These are phyloP conservation scores for Dinoponera quadriceps DNA, from an alignment of 1,140 invertebrate species.

Conservation along the genomic window DNA sequence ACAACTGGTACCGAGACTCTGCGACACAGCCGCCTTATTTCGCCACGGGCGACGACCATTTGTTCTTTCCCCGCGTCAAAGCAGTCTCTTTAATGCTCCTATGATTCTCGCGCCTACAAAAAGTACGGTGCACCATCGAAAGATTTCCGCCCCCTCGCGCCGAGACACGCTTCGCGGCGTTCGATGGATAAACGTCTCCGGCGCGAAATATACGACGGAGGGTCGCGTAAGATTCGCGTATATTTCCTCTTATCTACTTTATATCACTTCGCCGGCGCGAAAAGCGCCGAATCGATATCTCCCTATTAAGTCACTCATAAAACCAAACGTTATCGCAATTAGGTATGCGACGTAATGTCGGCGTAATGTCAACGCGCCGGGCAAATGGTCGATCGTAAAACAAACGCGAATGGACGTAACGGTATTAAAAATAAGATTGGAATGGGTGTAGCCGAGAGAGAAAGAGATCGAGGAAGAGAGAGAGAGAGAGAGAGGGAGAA, in stretches of 20 bases:
- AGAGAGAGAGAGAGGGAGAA: too few relatives aligned
- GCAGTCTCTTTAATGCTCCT: conserved; percentile 1
- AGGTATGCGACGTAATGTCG: neutral
- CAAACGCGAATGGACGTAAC: neutral
- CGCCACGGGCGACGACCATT: conserved; percentile 5
- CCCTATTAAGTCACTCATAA: neutral
- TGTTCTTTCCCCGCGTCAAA: conserved; percentile 19
- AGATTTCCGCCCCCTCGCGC: neutral
- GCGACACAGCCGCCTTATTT: conserved; percentile 3
- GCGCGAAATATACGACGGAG: conserved; percentile 16
- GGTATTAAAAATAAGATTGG: conserved; percentile 9
- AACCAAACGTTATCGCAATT: conserved; percentile 19
- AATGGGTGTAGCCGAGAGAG: neutral
- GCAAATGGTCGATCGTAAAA: neutral
- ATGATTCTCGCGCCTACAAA: neutral
- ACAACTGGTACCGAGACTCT: neutral
- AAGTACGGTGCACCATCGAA: neutral
- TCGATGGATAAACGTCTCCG: neutral
- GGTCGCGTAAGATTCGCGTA: conserved; percentile 6
- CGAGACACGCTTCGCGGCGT: neutral
- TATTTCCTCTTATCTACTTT: conserved; percentile 13
- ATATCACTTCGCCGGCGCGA: neutral
- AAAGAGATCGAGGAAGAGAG: too few relatives aligned
- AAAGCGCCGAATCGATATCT: conserved; percentile 20
- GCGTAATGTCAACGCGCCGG: neutral